Evolutionary conservation across 53 echinoderm and acorn worm genomes (phyloP).

Genomic region (Astropecten irregularis): DNA sequence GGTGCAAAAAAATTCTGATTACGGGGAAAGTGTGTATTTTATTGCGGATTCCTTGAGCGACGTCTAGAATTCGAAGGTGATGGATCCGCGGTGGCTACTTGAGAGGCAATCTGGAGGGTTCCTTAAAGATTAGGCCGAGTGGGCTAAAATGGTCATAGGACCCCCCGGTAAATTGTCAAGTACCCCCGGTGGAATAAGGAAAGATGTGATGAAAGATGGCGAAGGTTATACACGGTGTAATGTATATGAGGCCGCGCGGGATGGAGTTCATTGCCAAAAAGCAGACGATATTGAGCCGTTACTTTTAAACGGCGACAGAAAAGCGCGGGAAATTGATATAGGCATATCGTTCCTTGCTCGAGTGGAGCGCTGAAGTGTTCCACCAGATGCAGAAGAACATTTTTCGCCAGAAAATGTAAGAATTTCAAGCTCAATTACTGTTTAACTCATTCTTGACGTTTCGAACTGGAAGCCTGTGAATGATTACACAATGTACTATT

Average conservation of each 20-base stretch:
- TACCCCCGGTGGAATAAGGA: conserved; percentile 10
- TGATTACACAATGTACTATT: too few relatives aligned
- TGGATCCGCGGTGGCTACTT: conserved; percentile 20
- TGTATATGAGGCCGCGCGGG: conserved; percentile 10
- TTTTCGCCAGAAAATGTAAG: too few relatives aligned
- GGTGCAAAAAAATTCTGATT: too few relatives aligned
- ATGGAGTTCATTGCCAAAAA: neutral
- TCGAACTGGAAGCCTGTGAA: too few relatives aligned
- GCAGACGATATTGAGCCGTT: neutral
- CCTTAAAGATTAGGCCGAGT: neutral
- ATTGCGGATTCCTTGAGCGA: neutral
- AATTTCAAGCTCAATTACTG: too few relatives aligned
- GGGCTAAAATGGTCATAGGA: conserved; percentile 23
- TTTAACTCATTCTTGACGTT: too few relatives aligned
- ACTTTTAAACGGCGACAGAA: neutral
- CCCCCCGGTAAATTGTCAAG: neutral
- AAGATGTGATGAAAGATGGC: conserved; percentile 23
- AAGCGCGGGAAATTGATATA: conserved; percentile 25
- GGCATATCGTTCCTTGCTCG: neutral
- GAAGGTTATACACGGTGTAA: conserved; percentile 26
- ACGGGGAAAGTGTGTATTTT: neutral
- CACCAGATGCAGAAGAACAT: neutral
- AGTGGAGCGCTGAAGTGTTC: neutral
- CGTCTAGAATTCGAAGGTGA: conserved; percentile 20
- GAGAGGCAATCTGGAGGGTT: conserved; percentile 3